A percentile compares a stretch with the other conserved stretches of the same genome.
Conservation (phyloP, 2,797 vertebrate species). For the Perdix hodgsoniae region DNA sequence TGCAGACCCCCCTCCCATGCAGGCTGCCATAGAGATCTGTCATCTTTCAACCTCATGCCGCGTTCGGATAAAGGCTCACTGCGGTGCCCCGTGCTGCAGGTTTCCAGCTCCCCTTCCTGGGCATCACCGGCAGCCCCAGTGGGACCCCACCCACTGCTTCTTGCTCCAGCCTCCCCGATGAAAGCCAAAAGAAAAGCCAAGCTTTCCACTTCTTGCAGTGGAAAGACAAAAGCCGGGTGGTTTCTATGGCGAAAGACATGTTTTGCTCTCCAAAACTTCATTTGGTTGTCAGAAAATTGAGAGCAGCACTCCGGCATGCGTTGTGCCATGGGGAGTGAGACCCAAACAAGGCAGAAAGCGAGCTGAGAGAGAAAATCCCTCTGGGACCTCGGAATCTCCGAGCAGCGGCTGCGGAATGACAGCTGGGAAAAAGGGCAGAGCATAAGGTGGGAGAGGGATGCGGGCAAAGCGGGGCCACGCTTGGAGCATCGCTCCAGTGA, state of each 20-base stretch:
- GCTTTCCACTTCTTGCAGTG: no score
- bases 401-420: neutral
- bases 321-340: fast-evolving
- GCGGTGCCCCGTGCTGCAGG: neutral
- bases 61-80: fast-evolving
- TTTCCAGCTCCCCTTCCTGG: neutral
- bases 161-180: fast-evolving
- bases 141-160: neutral
- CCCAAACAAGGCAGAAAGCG: neutral
- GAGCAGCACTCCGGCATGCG: neutral
- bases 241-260: fast-evolving
- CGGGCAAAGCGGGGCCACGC: neutral
- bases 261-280: neutral
- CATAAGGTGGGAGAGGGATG: neutral
- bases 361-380: neutral
- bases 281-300: neutral
- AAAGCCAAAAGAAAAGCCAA: no score
- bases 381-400: fast-evolving
- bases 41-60: fast-evolving
- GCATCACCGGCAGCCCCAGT: neutral
- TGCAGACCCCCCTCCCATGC: neutral
- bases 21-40: neutral
- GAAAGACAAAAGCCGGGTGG: neutral
- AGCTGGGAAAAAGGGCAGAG: neutral
- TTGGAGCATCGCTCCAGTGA: neutral